Evolutionary conservation across 2,797 vertebrate genomes (phyloP), one percentile per base, ranked within the genome.

Genomic region (Coregonus ussuriensis): DNA sequence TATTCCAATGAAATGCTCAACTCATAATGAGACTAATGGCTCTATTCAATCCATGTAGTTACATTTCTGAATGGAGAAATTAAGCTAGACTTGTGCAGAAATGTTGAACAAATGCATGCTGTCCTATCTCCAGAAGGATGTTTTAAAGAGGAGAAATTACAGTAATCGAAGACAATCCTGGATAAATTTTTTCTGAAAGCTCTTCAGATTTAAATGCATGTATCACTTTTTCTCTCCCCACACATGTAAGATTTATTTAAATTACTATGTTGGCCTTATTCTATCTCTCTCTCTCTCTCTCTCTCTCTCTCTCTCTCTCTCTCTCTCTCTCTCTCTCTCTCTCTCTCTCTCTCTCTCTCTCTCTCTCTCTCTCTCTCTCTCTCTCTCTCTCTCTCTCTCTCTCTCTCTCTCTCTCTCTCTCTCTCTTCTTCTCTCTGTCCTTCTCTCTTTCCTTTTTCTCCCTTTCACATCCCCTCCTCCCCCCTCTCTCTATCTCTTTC

Each of bases 81-180:
- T 51, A 71, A 71, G 41, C 3, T 21, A 13, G 7, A 41, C 15
- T 18, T 69, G 35, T 71, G 47, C 21, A 29, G 70, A 53, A 71
- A 15, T 52, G 15, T 54, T 54, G 16, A 53, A 56, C 71, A 54
- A 54, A 54, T 52, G 29, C 4, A 29, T 29, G 31, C 51, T 72
- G 14, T 54, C 25, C 25, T 29, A 56, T 72, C 51, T 31, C 29
- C 6, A 4, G 6, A 54, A 16, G 51, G n/a, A 72, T 21, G 47
- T 25, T 72, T 52, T 25, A 31, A 29, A 25, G 41, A 14, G 14
- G 5, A 54, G 35, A 18, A 51, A 71, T 59, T 18, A 69, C 52
- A 68, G 41, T 67, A 35, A 76, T 76, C 31, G 69, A 76, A 69
- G 16, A 54, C 65, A 69, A 33, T 31, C 35, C 66, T 54, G 4